These are phyloP conservation scores for Nycteola revayana DNA, from an alignment of 2,888 invertebrate species.

Conservation along the genomic window DNA sequence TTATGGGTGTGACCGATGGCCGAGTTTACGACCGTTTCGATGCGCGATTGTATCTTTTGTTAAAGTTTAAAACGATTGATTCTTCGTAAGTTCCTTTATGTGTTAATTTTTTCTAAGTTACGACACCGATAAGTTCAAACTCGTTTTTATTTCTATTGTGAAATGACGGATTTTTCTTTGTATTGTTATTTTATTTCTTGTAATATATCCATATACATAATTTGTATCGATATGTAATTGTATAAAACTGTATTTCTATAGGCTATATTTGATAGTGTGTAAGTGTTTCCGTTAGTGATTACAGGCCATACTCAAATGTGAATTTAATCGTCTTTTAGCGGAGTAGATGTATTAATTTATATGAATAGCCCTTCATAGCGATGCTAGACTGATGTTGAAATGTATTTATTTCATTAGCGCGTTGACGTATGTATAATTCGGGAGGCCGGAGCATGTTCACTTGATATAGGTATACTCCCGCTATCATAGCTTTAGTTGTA, in stretches of 20 bases:
- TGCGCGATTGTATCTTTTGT: slow-evolving; percentile 40
- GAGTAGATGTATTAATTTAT: slow-evolving; percentile 52
- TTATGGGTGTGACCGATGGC: slow-evolving; percentile 41
- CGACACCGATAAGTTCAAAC: slow-evolving; percentile 64
- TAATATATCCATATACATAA: slow-evolving; percentile 64
- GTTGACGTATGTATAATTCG: slow-evolving; percentile 36
- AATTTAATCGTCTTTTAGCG: slow-evolving; percentile 65
- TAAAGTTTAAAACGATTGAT: slow-evolving; percentile 41
- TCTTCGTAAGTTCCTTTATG: slow-evolving; percentile 49
- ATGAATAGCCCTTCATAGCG: slow-evolving; percentile 46
- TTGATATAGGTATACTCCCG: slow-evolving; percentile 49
- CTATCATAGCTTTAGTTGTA: slow-evolving; percentile 53
- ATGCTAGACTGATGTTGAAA: slow-evolving; percentile 60
- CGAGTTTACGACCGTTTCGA: slow-evolving; percentile 40
- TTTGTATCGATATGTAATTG: slow-evolving; percentile 56
- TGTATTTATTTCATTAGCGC: slow-evolving; percentile 26
- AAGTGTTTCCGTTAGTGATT: slow-evolving; percentile 71
- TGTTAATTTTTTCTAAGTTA: slow-evolving; percentile 50
- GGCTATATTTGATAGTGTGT: slow-evolving; percentile 52
- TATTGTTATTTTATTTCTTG: slow-evolving; percentile 54
- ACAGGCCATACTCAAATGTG: slow-evolving; percentile 73
- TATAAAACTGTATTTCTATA: slow-evolving; percentile 67
- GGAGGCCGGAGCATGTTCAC: slow-evolving; percentile 40
- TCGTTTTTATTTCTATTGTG: slow-evolving; percentile 35
- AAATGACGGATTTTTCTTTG: slow-evolving; percentile 33